Percentiles rank a stretch among this genome's conserved stretches.
These are phyloP conservation scores for Palythoa heliodiscus DNA, from an alignment of 92 coral and sea anemone species.

Conservation along the genomic window DNA sequence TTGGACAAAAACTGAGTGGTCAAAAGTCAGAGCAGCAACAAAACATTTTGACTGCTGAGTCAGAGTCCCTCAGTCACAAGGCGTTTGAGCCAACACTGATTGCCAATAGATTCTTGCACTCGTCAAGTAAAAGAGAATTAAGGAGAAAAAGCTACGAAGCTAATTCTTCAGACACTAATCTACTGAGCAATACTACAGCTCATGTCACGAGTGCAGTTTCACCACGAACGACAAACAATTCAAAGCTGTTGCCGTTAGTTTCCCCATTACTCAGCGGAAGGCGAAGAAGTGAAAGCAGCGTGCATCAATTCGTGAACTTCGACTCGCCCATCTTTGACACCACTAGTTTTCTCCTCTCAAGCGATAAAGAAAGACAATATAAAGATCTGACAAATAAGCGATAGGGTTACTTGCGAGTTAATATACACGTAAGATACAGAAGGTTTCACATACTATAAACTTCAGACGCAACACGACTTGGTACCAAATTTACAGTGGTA, in stretches of 20 bases:
- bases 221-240: not conserved
- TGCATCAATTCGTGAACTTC: not conserved
- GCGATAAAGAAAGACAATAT: conserved; percentile 1
- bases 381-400: not conserved
- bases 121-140: not conserved
- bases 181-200: not conserved
- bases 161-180: not conserved
- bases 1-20: not conserved
- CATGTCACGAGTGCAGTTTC: not conserved
- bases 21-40: not conserved
- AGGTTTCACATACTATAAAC: too few relatives aligned
- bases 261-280: conserved; percentile 22
- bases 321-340: conserved; percentile 33
- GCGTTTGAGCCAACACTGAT: not conserved
- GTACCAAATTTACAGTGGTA: too few relatives aligned
- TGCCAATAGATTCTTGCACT: not conserved
- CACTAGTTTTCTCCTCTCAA: conserved; percentile 1
- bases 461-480: too few relatives aligned
- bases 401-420: not conserved
- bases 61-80: not conserved
- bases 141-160: conserved; percentile 21
- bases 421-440: too few relatives aligned
- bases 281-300: conserved; percentile 22
- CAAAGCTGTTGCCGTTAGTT: not conserved
- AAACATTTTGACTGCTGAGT: not conserved